Evolutionary conservation across 2,113 vertebrate genomes (phyloP).

Genomic region (Semnornis frantzii): DNA sequence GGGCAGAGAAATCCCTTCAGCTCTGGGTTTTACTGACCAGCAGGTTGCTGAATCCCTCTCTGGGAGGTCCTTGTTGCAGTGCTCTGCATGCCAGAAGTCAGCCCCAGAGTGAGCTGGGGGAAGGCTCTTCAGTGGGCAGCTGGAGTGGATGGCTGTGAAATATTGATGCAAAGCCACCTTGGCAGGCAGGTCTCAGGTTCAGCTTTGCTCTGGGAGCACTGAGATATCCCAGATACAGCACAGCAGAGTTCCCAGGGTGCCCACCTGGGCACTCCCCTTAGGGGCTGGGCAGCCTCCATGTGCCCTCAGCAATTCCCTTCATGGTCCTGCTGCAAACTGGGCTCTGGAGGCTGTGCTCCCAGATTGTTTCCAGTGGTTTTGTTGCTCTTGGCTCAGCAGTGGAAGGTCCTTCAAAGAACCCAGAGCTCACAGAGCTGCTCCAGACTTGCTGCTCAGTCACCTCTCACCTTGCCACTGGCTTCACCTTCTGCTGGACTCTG

Average conservation of each 20-base stretch:
- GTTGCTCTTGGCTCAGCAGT: neutral
- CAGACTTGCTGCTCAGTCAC: neutral
- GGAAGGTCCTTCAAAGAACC: neutral
- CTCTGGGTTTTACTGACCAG: neutral
- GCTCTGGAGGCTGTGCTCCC: neutral
- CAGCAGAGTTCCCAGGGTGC: neutral
- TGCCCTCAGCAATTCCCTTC: neutral
- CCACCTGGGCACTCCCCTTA: neutral
- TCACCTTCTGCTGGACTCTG: neutral
- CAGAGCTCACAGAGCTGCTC: neutral
- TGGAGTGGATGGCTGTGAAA: neutral
- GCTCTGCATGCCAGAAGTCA: neutral
- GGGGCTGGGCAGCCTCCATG: neutral
- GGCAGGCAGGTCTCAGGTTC: neutral
- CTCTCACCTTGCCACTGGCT: neutral
- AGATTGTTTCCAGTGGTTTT: neutral
- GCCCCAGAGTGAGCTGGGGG: neutral
- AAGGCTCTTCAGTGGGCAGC: neutral
- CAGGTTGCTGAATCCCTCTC: neutral
- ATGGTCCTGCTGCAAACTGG: neutral
- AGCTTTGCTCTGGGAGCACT: neutral
- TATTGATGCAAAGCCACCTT: neutral
- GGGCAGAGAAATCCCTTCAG: neutral
- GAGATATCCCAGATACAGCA: neutral
- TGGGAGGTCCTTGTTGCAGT: neutral